Evolutionary conservation across 2,113 vertebrate species (phyloP).

Genomic region (Athene noctua): DNA sequence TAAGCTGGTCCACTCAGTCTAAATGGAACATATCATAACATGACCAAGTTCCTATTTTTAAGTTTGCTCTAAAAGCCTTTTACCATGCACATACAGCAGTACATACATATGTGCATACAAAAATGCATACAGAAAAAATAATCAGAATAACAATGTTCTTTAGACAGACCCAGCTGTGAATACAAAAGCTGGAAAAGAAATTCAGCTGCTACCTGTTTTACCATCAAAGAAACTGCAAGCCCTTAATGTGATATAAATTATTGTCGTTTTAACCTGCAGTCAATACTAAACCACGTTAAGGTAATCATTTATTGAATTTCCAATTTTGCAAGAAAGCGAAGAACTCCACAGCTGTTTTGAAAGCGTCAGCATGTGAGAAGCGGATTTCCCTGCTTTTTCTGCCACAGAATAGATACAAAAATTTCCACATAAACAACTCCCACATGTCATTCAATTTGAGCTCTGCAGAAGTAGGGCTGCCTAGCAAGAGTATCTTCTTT

Average conservation of each 20-base stretch:
- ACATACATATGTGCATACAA: background rate
- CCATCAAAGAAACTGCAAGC: background rate
- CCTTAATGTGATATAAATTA: background rate
- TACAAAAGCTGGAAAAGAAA: background rate
- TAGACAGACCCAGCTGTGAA: background rate
- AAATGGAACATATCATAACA: background rate
- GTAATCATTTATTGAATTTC: background rate
- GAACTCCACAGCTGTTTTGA: background rate
- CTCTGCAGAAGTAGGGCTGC: background rate
- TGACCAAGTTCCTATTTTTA: background rate
- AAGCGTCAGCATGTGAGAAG: background rate
- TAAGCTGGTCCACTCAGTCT: background rate
- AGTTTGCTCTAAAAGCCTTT: background rate
- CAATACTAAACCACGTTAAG: background rate
- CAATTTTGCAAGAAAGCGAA: background rate
- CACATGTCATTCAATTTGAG: background rate
- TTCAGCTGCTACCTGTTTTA: background rate
- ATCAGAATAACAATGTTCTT: background rate
- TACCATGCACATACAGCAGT: background rate
- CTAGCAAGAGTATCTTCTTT: background rate
- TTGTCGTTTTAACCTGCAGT: background rate
- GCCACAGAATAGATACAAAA: background rate
- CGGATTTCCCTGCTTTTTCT: background rate
- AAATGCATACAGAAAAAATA: background rate
- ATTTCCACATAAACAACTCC: background rate